Percentiles rank a stretch among this genome's conserved stretches.
These are phyloP conservation scores for Campaea margaritaria DNA, from an alignment of 2,888 invertebrate species.

Conservation along the genomic window DNA sequence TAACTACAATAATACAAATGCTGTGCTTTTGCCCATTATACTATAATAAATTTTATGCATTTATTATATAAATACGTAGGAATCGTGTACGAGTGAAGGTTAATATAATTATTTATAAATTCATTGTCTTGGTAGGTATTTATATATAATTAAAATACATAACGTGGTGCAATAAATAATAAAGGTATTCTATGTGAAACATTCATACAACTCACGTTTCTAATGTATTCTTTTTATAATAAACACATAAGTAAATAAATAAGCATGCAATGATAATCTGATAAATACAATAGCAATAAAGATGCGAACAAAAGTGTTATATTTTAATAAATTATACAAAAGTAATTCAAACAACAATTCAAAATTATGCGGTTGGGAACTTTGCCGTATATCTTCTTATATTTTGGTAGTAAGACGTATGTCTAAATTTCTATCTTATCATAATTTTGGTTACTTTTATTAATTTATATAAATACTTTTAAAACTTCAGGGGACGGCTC, in stretches of 20 bases:
- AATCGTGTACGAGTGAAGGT: constrained; percentile 12
- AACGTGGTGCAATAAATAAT: background rate
- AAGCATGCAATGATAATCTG: too few relatives aligned
- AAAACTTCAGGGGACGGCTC: constrained; percentile 79
- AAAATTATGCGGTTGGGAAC: constrained; percentile 27
- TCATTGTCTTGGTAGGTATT: background rate
- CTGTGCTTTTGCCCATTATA: constrained; percentile 21
- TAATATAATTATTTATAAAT: constrained; percentile 6
- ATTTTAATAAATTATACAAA: background rate
- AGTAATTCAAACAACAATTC: too few relatives aligned
- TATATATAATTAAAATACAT: background rate
- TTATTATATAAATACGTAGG: constrained; percentile 41
- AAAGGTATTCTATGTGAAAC: background rate
- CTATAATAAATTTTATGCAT: constrained; percentile 30
- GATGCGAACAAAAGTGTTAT: background rate
- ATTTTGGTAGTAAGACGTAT: constrained; percentile 12
- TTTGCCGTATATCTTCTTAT: constrained; percentile 27
- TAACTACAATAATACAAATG: constrained; percentile 17
- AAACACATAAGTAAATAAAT: too few relatives aligned
- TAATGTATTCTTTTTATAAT: too few relatives aligned
- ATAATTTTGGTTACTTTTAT: constrained; percentile 42
- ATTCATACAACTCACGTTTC: too few relatives aligned
- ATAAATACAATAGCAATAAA: too few relatives aligned
- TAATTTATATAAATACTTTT: constrained; percentile 60
- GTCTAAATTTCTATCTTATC: constrained; percentile 40